Evolutionary conservation across 2,888 invertebrate species (phyloP), one percentile per base, ranked within the genome.

Genomic region (Cabera pusaria): DNA sequence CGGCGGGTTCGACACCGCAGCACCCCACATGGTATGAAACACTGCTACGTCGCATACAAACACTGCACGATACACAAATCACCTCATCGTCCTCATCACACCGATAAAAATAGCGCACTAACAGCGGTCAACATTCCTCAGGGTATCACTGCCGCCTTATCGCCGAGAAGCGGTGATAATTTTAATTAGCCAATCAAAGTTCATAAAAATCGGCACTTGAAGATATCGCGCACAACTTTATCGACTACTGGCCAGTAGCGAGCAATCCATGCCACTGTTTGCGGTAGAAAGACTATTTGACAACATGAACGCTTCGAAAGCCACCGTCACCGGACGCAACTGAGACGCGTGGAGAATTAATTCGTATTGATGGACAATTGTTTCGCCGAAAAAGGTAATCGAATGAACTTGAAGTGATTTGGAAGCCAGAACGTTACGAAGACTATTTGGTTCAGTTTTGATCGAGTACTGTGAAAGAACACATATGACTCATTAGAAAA

Each of bases 291-390:
- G 82, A 83, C 83, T 72, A 70, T 72, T 76, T 71, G 69, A 62
- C 74, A 80, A 72, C 78, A 73, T 70, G 73, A 70, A 72, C 57
- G 72, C 77, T 75, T 81, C 73, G 84, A 84, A 85, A 84, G 83
- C 82, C 72, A 70, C 73, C 73, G 73, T 74, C 78, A 76, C 85
- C 87, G 86, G 87, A 86, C 83, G 83, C 78, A 59, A 69, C 63
- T 59, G 69, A 70, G 74, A 86, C 86, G 87, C 78, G 81, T 69
- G 58, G 69, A 72, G 86, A 86, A 86, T 86, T 82, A 86, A 88
- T 85, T 79, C 64, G 65, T 65, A 59, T 70, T 76, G 76, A 83
- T 78, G 72, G 72, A 75, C 86, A 70, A 84, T 85, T 79, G 83
- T 82, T 78, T 70, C 59, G 62, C 71, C 75, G 45, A 72, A 80